Evolutionary conservation across 1,140 invertebrate species (phyloP), one percentile per base, ranked within the genome.

Genomic region (Schlechtendalia chinensis): DNA sequence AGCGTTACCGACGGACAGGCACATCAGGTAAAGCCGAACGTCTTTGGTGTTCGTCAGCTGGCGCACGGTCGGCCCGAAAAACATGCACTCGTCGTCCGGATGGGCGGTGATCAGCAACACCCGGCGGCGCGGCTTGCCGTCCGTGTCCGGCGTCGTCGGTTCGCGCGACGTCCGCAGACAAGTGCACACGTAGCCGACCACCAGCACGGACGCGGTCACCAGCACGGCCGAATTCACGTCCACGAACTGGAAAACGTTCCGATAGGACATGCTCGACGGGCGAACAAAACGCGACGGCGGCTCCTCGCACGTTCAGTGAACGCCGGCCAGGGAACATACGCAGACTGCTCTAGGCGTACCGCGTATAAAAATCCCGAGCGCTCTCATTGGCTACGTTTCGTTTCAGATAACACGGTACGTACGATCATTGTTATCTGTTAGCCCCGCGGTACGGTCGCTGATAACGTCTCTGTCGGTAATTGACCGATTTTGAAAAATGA

Each of bases 1-100:
- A n/a, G n/a, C n/a, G n/a, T 83, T 88, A 94, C 96, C 96, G 85
- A 90, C 90, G 12, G 94, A 93, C 80, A 98, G 87, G 86, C 96
- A 98, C 24, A 98, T 87, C 29, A 98, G 83, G 85, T 93, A 92
- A 61, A 97, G 88, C 83, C 89, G 87, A 83, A 87, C 91, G 83
- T 87, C 88, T 82, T 88, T 88, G 50, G 90, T 87, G 83, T 88
- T 90, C n/a, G 86, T 86, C 54, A 91, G 89, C 85, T 89, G 90
- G 82, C 94, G 88, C 81, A 98, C 91, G 27, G 94, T 90, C 11
- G 97, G 97, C 0, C 95, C 95, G 86, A 98, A 98, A 86, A 99
- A 99, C 97, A 98, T 98, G 82, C 94, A 95, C 86, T 99, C 97
- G 85, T 97, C 95, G 86, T 98, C 97, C 12, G 97, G 97, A 89